phyloP scores from a whole-genome alignment of 2,797 vertebrate species.

The Sebastes baramenuke region DNA sequence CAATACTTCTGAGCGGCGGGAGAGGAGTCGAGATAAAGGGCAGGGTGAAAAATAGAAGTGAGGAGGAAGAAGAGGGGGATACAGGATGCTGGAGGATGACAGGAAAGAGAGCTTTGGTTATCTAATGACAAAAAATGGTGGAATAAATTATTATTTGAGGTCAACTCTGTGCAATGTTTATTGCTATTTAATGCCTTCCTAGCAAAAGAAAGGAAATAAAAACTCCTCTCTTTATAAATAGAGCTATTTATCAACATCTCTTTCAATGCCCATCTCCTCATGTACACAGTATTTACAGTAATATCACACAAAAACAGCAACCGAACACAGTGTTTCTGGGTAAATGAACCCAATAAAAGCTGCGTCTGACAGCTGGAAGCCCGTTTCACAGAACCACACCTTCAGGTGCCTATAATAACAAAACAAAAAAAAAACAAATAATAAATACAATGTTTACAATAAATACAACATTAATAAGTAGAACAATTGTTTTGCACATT shows the following conservation, averaged over 20 bases:
- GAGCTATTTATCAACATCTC: slow-evolving; percentile 33
- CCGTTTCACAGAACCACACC: slow-evolving; percentile 59
- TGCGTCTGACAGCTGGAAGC: slow-evolving; percentile 66
- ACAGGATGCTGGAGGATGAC: not conserved
- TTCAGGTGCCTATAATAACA: slow-evolving; percentile 5
- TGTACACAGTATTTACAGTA: slow-evolving; percentile 64
- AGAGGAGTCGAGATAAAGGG: slow-evolving; percentile 34
- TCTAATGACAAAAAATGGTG: not conserved
- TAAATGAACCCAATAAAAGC: slow-evolving; percentile 38
- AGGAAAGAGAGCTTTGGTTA: slow-evolving; percentile 24
- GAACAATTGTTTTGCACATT: slow-evolving; percentile 51
- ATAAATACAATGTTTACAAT: slow-evolving; percentile 66
- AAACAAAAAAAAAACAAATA: slow-evolving; percentile 8
- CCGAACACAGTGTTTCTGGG: slow-evolving; percentile 65
- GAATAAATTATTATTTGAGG: slow-evolving; percentile 49
- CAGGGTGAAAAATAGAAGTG: not conserved
- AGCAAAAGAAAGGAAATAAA: slow-evolving; percentile 51
- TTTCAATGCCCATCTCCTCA: slow-evolving; percentile 29
- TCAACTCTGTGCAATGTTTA: slow-evolving; percentile 74
- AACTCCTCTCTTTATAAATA: slow-evolving; percentile 53
- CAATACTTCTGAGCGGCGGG: slow-evolving; percentile 61
- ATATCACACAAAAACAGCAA: slow-evolving; percentile 52
- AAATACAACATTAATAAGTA: slow-evolving; percentile 64
- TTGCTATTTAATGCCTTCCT: slow-evolving; percentile 68
- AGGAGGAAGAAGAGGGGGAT: not conserved